Evolutionary conservation across 2,888 invertebrate species (phyloP), one percentile per base, ranked within the genome.

Genomic region (Tenthredo notha): DNA sequence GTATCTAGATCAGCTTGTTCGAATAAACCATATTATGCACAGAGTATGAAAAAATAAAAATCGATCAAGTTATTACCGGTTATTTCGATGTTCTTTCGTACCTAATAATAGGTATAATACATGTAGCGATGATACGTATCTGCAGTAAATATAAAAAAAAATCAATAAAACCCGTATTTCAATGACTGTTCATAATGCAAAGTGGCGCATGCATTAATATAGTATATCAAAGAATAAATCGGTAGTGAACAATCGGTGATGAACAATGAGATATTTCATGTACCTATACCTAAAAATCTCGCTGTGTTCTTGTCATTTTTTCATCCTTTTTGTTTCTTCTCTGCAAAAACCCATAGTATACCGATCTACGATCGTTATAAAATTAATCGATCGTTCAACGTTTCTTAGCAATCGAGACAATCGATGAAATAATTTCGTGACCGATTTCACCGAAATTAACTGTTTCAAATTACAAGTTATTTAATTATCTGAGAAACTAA

Each of bases 81-180:
- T 50, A 10, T 75, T 75, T n/a, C 18, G 21, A n/a, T 25, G 75
- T 54, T 77, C 29, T 15, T 67, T 61, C 10, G 18, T 67, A 67
- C 15, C 15, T 77, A 33, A 77, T 77, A 54, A 54, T 50, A 54
- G 50, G 33, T 33, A 77, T 54, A 54, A 77, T 54, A 77, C 77
- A 29, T n/a, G n/a, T 7, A 29, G 18, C 50, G 47, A 47, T 33
- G 77, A 77, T 77, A 77, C 47, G 50, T 54, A 50, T 77, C 50
- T 54, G 5, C 15, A 12, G 47, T 40, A 4, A 33, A 33, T 4
- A 33, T 40, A 4, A 33, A 33, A 33, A 33, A 33, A 67, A 67
- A 25, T 25, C 43, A 74, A 74, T 43, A 43, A 21, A 25, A 43
- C 25, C 21, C 10, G n/a, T 18, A 74, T 15, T 47, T 25, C 25